Base-by-base conservation (phyloP, 2,113 vertebrate species). In the Aix galericulata region DNA sequence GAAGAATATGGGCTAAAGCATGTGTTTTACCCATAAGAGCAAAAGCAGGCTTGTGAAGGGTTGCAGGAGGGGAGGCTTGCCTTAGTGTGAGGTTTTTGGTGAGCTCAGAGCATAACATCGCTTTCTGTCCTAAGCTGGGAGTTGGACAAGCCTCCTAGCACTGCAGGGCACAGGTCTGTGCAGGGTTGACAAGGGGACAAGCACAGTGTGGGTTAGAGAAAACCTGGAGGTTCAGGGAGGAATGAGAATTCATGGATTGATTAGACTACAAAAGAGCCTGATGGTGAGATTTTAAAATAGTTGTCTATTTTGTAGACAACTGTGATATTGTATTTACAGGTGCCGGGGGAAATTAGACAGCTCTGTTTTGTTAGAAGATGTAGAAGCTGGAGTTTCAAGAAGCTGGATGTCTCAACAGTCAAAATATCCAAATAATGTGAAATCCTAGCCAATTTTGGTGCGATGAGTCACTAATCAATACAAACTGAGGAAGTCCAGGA, bases 101-200 rank as follows among this genome's bases (percentile, higher is more conserved):
- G 6, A 44, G 48, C 17, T 46, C 21, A 46, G 40, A 64, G 34
- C 15, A 2, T 6, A 64, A 38, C 12, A 32, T 14, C 3, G 1
- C 36, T 55, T 40, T 22, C 16, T 71, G 38, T 32, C 31, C 55
- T 36, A 13, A 76, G 15, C 17, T 16, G 42, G n/a, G 15, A 21
- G 3, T 17, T 26, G 38, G 72, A 31, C 0, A 2, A 8, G 0
- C 25, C 4, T 6, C 11, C 23, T 23, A 8, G 5, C 0, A 1
- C 9, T 4, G 20, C 15, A 46, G 68, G 22, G 27, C 7, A 21
- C 15, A 46, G 68, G 22, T 31, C 6, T 23, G 21, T 11, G 3
- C 42, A 59, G 44, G 13, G 8, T 22, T 25, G 66, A 38, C 36
- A 21, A 29, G 4, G 32, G 3, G 13, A 17, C 13, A 38, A 29